Base-by-base conservation (phyloP, 2,113 vertebrate species). In the Megaleporinus macrocephalus region DNA sequence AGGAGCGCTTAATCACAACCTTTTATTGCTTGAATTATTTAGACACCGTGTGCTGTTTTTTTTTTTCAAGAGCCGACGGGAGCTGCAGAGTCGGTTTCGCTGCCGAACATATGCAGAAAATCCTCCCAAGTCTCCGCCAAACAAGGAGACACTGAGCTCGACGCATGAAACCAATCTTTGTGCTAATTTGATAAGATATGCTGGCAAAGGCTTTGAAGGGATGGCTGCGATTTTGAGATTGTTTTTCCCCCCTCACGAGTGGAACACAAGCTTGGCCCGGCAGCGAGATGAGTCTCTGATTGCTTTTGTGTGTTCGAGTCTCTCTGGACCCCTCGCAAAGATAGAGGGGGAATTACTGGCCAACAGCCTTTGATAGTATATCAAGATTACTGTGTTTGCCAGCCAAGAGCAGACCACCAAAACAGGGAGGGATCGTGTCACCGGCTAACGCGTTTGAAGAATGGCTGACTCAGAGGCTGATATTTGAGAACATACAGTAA, bases 201-300 rank as follows among this genome's bases (percentile, higher is more conserved):
- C 79, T 92, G 87, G 88, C 92, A 90, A 85, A 62, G 82, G 85
- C 89, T 76, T 89, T 92, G 88, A 92, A 91, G 92, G 89, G 84
- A 74, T 85, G 85, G 65, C 78, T 89, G 89, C 87, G 89, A 91
- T 91, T 86, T 76, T 88, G 88, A 61, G 61, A 74, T 85, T 86
- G 87, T 76, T 78, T 82, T 59, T 36, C 83, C 30, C 70, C 84
- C 86, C 36, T 57, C 51, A 84, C 33, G 78, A 84, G 88, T 85
- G 86, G 83, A 84, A 69, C 80, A 76, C 77, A 68, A 78, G 80
- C 79, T 79, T 87, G 86, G 84, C 77, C 84, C 89, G 86, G 87
- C 87, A 88, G 76, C 20, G 18, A 88, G 86, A 92, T 85, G 89
- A 89, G 84, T 76, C 55, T 27, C 84, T 90, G 89, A 93, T 91